Base-by-base conservation (phyloP, 2,888 invertebrate genomes). In the Macrophya annulata region DNA sequence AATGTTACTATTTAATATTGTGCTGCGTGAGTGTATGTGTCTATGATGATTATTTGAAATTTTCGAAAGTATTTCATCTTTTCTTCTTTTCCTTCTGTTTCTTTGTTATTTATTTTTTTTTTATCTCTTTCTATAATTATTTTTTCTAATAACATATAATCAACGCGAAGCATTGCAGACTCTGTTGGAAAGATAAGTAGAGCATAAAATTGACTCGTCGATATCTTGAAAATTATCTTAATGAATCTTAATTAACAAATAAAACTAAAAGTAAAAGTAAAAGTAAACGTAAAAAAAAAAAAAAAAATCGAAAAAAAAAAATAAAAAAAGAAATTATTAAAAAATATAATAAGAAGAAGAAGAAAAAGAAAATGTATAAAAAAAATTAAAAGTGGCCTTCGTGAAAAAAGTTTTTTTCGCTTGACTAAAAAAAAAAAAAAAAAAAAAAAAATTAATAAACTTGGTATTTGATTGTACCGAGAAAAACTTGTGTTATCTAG, bases 341-440 rank as follows among this genome's bases (percentile, higher is more conserved):
- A 93, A 93, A n/a, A n/a, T n/a, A 84, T 84, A 85, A 85, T 86
- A 85, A 59, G 72, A 71, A 79, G 48, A 82, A 82, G 40, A 48
- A 77, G 62, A 85, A 77, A 86, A 45, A 81, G 72, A 84, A 77
- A 76, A 84, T 91, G 88, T 90, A 90, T 89, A 90, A 89, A 89
- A 90, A 91, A 89, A 90, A 91, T 93, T 93, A 91, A 91, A 93
- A 93, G 93, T 93, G 93, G 93, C 93, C 93, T 93, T 93, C 92
- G 91, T 89, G 89, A 91, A 89, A 89, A 89, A 85, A 86, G 89
- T 91, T 89, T 89, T 92, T 91, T 90, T 92, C 89, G 89, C 90
- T 90, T 90, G 62, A 85, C 86, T 86, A 87, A 87, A 85, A 86
- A 25, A n/a, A 25, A 45, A 40, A 84, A 62, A 86, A 71, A 84